Base-by-base conservation (phyloP, 2,888 invertebrate species). In the Trachelus troglodyta region DNA sequence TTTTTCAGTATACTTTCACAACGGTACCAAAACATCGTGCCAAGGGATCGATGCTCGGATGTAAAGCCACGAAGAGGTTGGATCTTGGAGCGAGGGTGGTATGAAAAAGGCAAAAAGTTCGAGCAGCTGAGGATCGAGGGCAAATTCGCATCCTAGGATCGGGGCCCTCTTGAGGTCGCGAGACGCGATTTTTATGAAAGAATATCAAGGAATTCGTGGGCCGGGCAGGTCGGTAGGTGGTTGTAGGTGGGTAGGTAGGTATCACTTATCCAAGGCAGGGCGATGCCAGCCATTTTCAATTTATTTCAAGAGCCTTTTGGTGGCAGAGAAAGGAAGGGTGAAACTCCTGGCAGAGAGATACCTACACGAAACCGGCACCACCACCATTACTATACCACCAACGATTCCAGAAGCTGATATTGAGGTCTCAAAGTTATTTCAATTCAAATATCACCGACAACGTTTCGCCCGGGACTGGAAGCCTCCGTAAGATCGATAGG, bases 291-390 rank as follows among this genome's bases (percentile, higher is more conserved):
- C 87, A 89, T 90, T 90, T 90, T 89, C 90, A 90, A 90, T 90
- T 90, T 90, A 90, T 89, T 89, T 90, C 88, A 89, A 90, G 90
- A 86, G 87, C 86, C 88, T 88, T 89, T 87, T 86, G 84, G 85
- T 85, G 85, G 83, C 84, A 83, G 84, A 81, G 40, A 40, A 69
- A 85, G 85, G 84, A 86, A 85, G 86, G 86, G 85, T 86, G 84
- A 80, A 80, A 84, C 82, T 83, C 79, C 76, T 80, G 69, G 73
- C 79, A 79, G 83, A 83, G 82, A 86, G 87, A 87, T 87, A 87
- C 87, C 85, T 84, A 83, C 85, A 9, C 69, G 77, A 56, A 71
- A 79, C 31, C 76, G 77, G 75, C 12, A 76, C 74, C 76, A 73
- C 79, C 76, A 74, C 80, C 76, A 74, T 75, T 79, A 76, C 75